These are phyloP conservation scores for Petrolisthes manimaculis DNA, from an alignment of 2,888 invertebrate genomes.

Conservation along the genomic window DNA sequence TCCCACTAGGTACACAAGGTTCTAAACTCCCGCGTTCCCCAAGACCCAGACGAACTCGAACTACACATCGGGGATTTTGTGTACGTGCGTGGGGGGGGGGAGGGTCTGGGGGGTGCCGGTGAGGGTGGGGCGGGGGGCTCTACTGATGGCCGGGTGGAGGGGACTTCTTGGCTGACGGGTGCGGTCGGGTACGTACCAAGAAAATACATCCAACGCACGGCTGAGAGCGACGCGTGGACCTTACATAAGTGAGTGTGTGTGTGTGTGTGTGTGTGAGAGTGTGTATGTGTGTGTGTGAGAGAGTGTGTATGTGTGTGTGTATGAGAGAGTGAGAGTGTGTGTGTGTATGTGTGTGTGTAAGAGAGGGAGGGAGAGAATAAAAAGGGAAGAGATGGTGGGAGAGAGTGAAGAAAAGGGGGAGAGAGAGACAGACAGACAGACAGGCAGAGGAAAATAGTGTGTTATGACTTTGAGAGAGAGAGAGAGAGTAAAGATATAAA, in stretches of 20 bases:
- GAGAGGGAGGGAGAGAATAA: too few species aligned
- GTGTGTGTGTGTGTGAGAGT: too few species aligned
- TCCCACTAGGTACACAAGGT: constrained; percentile 86
- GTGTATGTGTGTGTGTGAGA: too few species aligned
- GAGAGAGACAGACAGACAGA: not conserved
- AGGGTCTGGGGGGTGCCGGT: constrained; percentile 83
- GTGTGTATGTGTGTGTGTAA: too few species aligned
- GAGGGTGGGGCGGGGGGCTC: too few species aligned
- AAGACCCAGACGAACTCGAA: constrained; percentile 86
- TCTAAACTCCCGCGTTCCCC: constrained; percentile 81
- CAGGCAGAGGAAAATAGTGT: too few species aligned
- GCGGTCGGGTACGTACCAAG: constrained; percentile 84
- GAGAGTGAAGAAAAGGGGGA: not conserved
- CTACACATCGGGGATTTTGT: constrained; percentile 88
- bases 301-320: too few species aligned
- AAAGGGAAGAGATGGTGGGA: too few species aligned
- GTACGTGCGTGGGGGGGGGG: constrained; percentile 79
- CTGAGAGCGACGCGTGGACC: constrained; percentile 93
- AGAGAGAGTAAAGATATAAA: not conserved
- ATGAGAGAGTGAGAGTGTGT: too few species aligned
- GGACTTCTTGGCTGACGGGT: constrained; percentile 85
- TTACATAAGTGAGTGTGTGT: constrained; percentile 74
- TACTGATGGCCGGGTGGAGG: constrained; percentile 92
- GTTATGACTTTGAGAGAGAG: too few species aligned
- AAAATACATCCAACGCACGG: constrained; percentile 84